Evolutionary conservation across 1,140 invertebrate genomes (phyloP).

Genomic region (Anthonomus grandis): DNA sequence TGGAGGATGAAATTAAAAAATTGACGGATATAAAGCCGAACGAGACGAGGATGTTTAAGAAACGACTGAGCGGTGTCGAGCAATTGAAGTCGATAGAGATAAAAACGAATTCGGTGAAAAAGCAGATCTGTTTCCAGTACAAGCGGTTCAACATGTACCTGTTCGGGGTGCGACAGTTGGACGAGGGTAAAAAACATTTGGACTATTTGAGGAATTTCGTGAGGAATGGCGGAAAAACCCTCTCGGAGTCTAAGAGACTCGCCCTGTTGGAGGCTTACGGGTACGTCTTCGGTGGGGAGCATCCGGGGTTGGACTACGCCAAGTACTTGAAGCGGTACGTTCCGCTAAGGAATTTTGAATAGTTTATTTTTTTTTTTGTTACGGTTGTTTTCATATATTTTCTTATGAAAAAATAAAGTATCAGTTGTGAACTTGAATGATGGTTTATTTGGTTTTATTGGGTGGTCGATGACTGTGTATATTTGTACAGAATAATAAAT

Average conservation of each 20-base stretch:
- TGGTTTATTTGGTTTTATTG: too few relatives aligned
- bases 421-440: too few relatives aligned
- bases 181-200: slow-evolving; percentile 14
- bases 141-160: slow-evolving; percentile 28
- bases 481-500: too few relatives aligned
- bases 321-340: slow-evolving; percentile 10
- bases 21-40: background rate
- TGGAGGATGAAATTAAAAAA: slow-evolving; percentile 20
- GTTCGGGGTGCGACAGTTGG: slow-evolving; percentile 17
- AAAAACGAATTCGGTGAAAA: slow-evolving; percentile 3
- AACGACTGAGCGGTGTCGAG: slow-evolving; percentile 16
- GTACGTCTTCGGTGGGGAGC: slow-evolving; percentile 28
- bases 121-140: slow-evolving; percentile 17
- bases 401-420: too few relatives aligned
- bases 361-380: too few relatives aligned
- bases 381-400: too few relatives aligned
- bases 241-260: slow-evolving; percentile 6
- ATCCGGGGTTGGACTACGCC: slow-evolving; percentile 25
- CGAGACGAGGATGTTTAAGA: slow-evolving; percentile 10
- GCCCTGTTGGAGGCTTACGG: slow-evolving; percentile 20
- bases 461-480: too few relatives aligned
- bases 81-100: slow-evolving; percentile 9
- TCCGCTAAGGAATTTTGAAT: too few relatives aligned
- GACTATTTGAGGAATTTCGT: slow-evolving; percentile 25
- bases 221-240: background rate